Conservation (phyloP, 2,797 vertebrate species). For the Muraenolepis orangiensis region DNA sequence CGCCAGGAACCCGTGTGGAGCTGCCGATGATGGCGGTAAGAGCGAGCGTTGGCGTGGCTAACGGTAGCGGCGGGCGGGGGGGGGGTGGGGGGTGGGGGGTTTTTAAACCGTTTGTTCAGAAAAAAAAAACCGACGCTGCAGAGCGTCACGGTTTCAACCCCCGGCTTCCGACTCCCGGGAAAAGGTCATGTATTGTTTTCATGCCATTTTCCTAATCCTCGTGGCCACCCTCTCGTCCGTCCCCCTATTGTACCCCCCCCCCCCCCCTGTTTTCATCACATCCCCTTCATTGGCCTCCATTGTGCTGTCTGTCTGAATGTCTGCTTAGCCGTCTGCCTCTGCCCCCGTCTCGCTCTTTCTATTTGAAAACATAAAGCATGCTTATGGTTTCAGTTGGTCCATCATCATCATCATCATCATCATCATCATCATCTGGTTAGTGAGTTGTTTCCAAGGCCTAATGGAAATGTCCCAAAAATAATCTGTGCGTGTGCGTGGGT, state of each 20-base stretch:
- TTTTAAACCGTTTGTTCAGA: constrained; percentile 66
- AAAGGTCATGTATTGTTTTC: constrained; percentile 60
- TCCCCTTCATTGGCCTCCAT: constrained; percentile 27
- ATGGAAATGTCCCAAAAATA: constrained; percentile 15
- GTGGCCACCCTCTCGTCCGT: constrained; percentile 47
- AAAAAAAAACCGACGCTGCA: constrained; percentile 64
- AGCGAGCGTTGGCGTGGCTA: constrained; percentile 62
- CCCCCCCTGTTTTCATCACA: not conserved
- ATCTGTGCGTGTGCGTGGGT: not conserved
- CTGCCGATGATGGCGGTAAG: constrained; percentile 60
- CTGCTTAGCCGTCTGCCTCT: constrained; percentile 39
- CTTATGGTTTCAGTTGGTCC: constrained; percentile 8
- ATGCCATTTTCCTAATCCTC: constrained; percentile 58
- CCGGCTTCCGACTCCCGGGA: constrained; percentile 57
- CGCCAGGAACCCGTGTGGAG: too few relatives aligned
- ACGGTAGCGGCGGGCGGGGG: constrained; percentile 59
- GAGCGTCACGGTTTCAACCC: constrained; percentile 62
- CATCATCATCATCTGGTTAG: constrained; percentile 6
- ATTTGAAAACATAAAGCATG: constrained; percentile 34
- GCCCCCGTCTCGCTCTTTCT: constrained; percentile 24
- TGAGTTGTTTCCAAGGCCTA: constrained; percentile 17
- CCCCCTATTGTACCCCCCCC: not conserved
- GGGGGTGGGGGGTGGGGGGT: too few relatives aligned
- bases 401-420: too few relatives aligned
- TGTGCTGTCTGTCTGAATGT: constrained; percentile 49